These are phyloP conservation scores for Pica pica DNA, from an alignment of 2,113 vertebrate genomes.

Conservation along the genomic window DNA sequence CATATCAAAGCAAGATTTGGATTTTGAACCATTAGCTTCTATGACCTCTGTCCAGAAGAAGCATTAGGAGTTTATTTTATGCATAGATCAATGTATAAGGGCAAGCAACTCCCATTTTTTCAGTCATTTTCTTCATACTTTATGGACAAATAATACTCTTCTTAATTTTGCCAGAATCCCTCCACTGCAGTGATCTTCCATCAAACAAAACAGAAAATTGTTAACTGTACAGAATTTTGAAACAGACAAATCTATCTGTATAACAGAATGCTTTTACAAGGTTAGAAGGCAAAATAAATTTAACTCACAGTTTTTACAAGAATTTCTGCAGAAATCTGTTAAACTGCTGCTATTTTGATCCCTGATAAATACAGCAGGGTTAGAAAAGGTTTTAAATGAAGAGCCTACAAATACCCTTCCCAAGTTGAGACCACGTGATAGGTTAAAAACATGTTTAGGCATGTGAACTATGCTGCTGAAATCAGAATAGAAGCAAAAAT, in stretches of 20 bases:
- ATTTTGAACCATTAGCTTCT: not conserved
- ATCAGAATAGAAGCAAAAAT: conserved; percentile 38
- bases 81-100: not conserved
- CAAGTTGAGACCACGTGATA: not conserved
- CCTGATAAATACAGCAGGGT: not conserved
- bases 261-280: not conserved
- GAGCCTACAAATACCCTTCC: not conserved
- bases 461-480: not conserved
- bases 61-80: not conserved
- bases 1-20: not conserved
- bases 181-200: not conserved
- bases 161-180: not conserved
- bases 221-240: not conserved
- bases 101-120: not conserved
- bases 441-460: not conserved
- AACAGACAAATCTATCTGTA: not conserved
- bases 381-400: not conserved
- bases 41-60: not conserved
- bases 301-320: not conserved
- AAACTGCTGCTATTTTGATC: not conserved
- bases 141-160: not conserved
- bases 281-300: not conserved
- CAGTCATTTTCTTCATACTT: not conserved
- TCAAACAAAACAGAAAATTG: not conserved
- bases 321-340: not conserved